Percentiles rank a stretch among this genome's conserved stretches.
Conservation (phyloP, 2,888 invertebrate genomes). For the Chymomyza fuscimana region DNA sequence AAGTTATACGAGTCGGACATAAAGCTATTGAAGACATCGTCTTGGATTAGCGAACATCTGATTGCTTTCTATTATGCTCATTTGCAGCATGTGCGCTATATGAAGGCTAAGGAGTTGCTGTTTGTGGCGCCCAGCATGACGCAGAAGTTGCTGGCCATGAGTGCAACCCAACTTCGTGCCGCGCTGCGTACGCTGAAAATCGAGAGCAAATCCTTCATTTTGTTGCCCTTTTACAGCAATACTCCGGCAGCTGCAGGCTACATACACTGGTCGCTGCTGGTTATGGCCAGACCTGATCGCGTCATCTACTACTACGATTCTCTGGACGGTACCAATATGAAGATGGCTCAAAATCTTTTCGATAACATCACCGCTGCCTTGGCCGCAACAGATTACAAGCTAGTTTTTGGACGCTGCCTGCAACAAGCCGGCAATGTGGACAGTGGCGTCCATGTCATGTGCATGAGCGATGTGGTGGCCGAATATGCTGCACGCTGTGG, state of each 20-base stretch:
- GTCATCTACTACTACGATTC: conserved; percentile 44
- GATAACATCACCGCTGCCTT: conserved; percentile 23
- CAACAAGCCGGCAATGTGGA: conserved; percentile 29
- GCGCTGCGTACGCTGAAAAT: neutral
- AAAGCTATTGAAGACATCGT: conserved; percentile 33
- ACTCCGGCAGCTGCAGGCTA: neutral
- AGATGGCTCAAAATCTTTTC: conserved; percentile 27
- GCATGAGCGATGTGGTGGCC: conserved; percentile 46
- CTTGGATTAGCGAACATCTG: conserved; percentile 44
- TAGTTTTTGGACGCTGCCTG: conserved; percentile 42
- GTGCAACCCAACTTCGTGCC: neutral
- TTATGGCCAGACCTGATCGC: conserved; percentile 48
- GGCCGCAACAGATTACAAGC: conserved; percentile 13
- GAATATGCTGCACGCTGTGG: conserved; percentile 51
- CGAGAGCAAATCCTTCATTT: neutral
- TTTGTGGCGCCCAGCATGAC: conserved; percentile 33
- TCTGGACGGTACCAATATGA: conserved; percentile 36
- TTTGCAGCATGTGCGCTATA: conserved; percentile 40
- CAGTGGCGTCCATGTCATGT: conserved; percentile 49
- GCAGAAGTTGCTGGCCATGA: neutral
- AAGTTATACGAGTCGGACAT: conserved; percentile 43
- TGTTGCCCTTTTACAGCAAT: neutral
- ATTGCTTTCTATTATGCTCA: conserved; percentile 45
- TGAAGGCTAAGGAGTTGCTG: conserved; percentile 33
- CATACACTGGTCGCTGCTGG: conserved; percentile 47